phyloP scores from a whole-genome alignment of 2,888 invertebrate species.

The Smittia aterrima region DNA sequence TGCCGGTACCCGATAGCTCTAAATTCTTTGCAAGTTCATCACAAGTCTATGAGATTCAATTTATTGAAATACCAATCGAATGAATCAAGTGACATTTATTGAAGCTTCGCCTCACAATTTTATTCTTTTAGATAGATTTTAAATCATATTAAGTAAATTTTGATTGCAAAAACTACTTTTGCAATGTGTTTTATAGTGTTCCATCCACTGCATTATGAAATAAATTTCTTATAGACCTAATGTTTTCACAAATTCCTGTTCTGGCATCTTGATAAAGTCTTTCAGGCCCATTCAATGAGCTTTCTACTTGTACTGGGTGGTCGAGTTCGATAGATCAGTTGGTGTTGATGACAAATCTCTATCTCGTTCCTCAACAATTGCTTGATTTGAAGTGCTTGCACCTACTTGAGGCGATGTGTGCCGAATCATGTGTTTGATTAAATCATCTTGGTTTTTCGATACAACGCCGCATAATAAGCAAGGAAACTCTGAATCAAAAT shows the following conservation, averaged over 20 bases:
- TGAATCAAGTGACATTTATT: not conserved
- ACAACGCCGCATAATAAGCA: constrained; percentile 28
- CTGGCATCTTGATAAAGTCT: constrained; percentile 3
- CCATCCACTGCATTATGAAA: not conserved
- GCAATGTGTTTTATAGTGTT: not conserved
- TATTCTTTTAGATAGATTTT: not conserved
- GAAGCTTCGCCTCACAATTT: not conserved
- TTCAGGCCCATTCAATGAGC: not conserved
- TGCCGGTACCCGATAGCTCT: not conserved
- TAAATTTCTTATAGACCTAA: not conserved
- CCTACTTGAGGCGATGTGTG: not conserved
- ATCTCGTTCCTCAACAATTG: constrained; percentile 17
- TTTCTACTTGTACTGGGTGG: constrained; percentile 29
- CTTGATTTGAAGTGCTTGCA: not conserved
- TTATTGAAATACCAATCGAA: constrained; percentile 1
- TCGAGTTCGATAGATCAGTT: constrained; percentile 19
- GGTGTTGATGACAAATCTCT: not conserved
- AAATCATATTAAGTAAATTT: not conserved
- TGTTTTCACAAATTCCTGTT: not conserved
- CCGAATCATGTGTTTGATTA: constrained; percentile 36
- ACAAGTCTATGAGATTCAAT: constrained; percentile 31
- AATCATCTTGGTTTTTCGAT: constrained; percentile 26
- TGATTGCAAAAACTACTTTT: not conserved
- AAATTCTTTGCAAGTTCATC: not conserved
- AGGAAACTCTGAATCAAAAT: constrained; percentile 35